phyloP scores from a whole-genome alignment of 1,140 invertebrate genomes.

The Diabrotica undecimpunctata region DNA sequence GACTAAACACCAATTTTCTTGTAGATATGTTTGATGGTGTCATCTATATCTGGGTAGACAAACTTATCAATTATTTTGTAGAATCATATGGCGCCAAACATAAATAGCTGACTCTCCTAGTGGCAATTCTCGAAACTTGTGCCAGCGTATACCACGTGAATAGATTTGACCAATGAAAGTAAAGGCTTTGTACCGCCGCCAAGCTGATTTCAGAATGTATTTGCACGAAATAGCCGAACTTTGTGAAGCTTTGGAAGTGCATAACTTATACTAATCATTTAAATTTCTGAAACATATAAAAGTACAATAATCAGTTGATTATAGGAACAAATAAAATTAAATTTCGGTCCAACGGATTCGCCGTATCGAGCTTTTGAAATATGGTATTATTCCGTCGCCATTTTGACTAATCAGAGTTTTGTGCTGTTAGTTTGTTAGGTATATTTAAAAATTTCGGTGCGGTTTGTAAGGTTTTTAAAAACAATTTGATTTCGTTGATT shows the following conservation, averaged over 20 bases:
- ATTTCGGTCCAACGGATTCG: conserved; percentile 27
- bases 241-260: conserved; percentile 41
- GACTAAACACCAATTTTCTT: no score
- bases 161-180: conserved; percentile 52
- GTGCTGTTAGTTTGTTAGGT: conserved; percentile 24
- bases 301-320: conserved; percentile 29
- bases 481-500: conserved; percentile 6
- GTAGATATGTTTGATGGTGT: no score
- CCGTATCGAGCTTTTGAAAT: conserved; percentile 42
- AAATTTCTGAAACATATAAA: conserved; percentile 22
- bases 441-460: conserved; percentile 22
- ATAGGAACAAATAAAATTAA: conserved; percentile 25
- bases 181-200: conserved; percentile 58
- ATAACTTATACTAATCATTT: conserved; percentile 23
- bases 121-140: conserved; percentile 30
- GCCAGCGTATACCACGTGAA: conserved; percentile 49
- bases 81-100: conserved; percentile 9
- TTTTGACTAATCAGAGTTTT: conserved; percentile 46
- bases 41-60: background rate
- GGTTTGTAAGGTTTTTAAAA: conserved; percentile 19
- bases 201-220: conserved; percentile 53
- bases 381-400: conserved; percentile 54
- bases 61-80: background rate
- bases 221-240: conserved; percentile 52
- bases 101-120: conserved; percentile 5